phyloP scores from a whole-genome alignment of 2,888 invertebrate species.

The Stictocephala bisonia region DNA sequence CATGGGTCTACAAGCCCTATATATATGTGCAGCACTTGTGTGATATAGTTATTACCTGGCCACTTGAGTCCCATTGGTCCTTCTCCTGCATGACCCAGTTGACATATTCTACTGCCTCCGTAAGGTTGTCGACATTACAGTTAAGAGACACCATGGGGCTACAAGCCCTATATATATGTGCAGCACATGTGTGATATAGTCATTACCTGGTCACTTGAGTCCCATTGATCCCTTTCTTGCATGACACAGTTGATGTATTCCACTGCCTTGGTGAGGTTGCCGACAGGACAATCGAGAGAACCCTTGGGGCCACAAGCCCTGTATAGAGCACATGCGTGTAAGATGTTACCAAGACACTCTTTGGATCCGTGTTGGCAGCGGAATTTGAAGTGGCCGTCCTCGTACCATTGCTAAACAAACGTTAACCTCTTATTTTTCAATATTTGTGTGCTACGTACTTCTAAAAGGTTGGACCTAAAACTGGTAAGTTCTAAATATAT shows the following conservation, averaged over 20 bases:
- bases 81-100: slow-evolving; percentile 12
- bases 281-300: background rate
- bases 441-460: no score
- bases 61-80: background rate
- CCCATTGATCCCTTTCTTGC: background rate
- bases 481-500: no score
- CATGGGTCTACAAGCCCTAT: no score
- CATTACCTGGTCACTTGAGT: background rate
- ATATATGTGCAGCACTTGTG: no score
- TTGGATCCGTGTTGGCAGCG: slow-evolving; percentile 39
- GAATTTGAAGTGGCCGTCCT: slow-evolving; percentile 17
- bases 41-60: background rate
- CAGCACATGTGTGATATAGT: background rate
- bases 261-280: background rate
- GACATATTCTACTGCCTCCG: background rate
- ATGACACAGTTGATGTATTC: slow-evolving; percentile 25
- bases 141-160: background rate
- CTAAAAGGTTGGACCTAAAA: no score
- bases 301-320: slow-evolving; percentile 2
- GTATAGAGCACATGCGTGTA: slow-evolving; percentile 42
- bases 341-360: slow-evolving; percentile 44
- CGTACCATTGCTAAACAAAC: background rate
- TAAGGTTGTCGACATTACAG: background rate
- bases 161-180: no score
- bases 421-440: no score